A percentile compares a stretch with the other conserved stretches of the same genome.
phyloP scores from a whole-genome alignment of 2,113 vertebrate genomes.

The Pseudorasbora parva region DNA sequence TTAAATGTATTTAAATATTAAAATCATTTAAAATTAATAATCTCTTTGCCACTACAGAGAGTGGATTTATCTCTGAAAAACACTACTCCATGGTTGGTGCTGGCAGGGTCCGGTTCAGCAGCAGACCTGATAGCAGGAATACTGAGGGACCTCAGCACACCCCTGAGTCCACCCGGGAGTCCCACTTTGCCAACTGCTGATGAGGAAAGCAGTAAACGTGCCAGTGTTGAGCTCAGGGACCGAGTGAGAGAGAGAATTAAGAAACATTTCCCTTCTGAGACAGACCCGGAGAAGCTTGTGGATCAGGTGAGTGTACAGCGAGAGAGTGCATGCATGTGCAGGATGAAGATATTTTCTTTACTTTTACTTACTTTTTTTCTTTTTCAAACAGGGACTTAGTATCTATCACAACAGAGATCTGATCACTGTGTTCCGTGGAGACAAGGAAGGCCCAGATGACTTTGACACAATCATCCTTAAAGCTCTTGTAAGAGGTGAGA shows the following conservation, averaged over 20 bases:
- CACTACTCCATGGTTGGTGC: constrained; percentile 81
- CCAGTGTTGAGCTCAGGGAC: constrained; percentile 53
- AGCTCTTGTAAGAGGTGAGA: constrained; percentile 82
- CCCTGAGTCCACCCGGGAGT: constrained; percentile 42
- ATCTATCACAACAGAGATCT: constrained; percentile 81
- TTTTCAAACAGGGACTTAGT: constrained; percentile 71
- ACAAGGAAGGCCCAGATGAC: constrained; percentile 80
- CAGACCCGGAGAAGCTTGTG: constrained; percentile 66
- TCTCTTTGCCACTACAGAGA: constrained; percentile 64
- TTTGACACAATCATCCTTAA: constrained; percentile 85
- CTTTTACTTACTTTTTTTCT: not conserved
- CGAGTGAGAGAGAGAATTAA: constrained; percentile 65
- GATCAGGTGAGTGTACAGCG: constrained; percentile 62
- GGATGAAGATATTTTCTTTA: not conserved
- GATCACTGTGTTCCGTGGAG: constrained; percentile 77
- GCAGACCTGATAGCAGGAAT: constrained; percentile 81
- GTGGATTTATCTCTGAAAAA: constrained; percentile 77
- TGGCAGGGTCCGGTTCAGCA: constrained; percentile 81
- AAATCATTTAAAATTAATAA: not conserved
- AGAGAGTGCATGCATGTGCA: not conserved
- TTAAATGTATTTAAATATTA: not conserved
- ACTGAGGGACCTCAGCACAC: constrained; percentile 61
- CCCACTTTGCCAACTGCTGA: constrained; percentile 36
- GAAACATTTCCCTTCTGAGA: constrained; percentile 66
- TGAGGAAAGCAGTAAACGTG: constrained; percentile 34